Evolutionary conservation across 2,888 invertebrate species (phyloP).

Genomic region (Oithona nana): DNA sequence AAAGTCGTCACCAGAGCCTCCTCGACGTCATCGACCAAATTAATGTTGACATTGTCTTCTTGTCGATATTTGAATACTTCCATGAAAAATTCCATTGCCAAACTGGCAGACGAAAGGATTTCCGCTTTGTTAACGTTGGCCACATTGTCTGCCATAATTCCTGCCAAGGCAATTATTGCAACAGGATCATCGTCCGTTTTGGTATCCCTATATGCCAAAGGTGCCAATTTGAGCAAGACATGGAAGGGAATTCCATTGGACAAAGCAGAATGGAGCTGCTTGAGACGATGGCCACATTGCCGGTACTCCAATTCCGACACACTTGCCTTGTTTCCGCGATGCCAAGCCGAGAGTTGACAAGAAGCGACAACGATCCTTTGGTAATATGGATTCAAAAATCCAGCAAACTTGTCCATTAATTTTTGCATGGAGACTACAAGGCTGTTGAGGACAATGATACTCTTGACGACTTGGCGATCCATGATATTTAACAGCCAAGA

Average conservation of each 20-base stretch:
- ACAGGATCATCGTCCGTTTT: background rate
- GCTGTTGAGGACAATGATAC: background rate
- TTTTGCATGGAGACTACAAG: slow-evolving; percentile 7
- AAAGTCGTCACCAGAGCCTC: slow-evolving; percentile 1
- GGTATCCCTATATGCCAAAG: background rate
- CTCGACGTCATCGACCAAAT: background rate
- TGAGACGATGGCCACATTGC: background rate
- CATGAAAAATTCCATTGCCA: slow-evolving; percentile 7
- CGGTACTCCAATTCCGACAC: background rate
- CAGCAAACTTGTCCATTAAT: slow-evolving; percentile 13
- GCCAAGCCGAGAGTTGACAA: background rate
- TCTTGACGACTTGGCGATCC: background rate
- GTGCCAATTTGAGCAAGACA: background rate
- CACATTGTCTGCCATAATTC: background rate
- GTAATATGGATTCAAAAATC: slow-evolving; percentile 12
- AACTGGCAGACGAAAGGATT: background rate
- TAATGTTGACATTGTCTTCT: background rate
- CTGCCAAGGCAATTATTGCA: background rate
- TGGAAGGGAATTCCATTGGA: slow-evolving; percentile 7
- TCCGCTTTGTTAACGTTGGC: background rate
- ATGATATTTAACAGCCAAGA: background rate
- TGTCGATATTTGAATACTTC: background rate
- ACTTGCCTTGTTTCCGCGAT: background rate
- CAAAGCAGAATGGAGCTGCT: background rate
- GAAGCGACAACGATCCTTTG: background rate